Evolutionary conservation across 1,140 invertebrate genomes (phyloP).

Genomic region (Antheraea mylitta): DNA sequence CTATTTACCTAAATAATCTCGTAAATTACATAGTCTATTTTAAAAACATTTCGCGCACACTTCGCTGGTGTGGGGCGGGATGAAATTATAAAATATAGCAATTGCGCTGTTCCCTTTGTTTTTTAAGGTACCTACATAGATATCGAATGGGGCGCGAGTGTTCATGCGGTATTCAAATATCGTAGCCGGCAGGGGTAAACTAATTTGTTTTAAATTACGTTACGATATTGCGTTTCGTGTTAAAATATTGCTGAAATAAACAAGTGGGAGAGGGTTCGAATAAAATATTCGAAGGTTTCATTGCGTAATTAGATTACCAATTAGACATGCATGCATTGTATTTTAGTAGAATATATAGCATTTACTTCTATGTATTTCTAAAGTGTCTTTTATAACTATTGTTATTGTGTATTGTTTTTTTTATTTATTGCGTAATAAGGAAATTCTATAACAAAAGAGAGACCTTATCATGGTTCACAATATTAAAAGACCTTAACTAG

Average conservation of each 20-base stretch:
- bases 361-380: neutral
- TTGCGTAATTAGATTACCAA: slow-evolving; percentile 46
- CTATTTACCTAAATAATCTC: slow-evolving; percentile 46
- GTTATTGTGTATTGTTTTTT: too few species aligned
- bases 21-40: slow-evolving; percentile 60
- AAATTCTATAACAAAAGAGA: too few species aligned
- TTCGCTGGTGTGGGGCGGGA: slow-evolving; percentile 32
- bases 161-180: slow-evolving; percentile 68
- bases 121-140: slow-evolving; percentile 48
- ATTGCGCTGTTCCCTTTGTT: slow-evolving; percentile 57
- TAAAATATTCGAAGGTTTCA: slow-evolving; percentile 50
- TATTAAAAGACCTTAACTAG: too few species aligned
- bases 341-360: neutral
- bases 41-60: slow-evolving; percentile 42
- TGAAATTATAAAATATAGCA: slow-evolving; percentile 72
- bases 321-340: slow-evolving; percentile 30
- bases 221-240: slow-evolving; percentile 69
- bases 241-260: slow-evolving; percentile 71
- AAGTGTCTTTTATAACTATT: too few species aligned
- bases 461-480: too few species aligned
- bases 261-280: slow-evolving; percentile 56
- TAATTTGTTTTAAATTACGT: slow-evolving; percentile 78
- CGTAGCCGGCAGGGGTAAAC: slow-evolving; percentile 57
- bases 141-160: slow-evolving; percentile 58
- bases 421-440: too few species aligned